These are phyloP conservation scores for Osedax frankpressi DNA, from an alignment of 2,888 invertebrate species.

Conservation along the genomic window DNA sequence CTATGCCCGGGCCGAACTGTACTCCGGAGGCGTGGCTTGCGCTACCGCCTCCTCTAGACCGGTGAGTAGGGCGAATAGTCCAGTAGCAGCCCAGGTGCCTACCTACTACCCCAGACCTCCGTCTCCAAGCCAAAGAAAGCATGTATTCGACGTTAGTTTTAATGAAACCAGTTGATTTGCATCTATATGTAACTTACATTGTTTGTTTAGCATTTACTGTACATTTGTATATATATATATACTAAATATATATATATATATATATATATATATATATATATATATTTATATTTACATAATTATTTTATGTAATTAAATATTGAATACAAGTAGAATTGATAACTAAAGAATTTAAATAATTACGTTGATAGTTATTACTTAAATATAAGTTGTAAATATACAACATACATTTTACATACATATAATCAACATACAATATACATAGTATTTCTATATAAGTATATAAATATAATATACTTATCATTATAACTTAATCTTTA, in stretches of 20 bases:
- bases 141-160: slow-evolving; percentile 4
- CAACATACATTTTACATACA: too few relatives aligned
- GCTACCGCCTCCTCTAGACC: not conserved
- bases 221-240: too few relatives aligned
- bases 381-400: too few relatives aligned
- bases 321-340: not conserved
- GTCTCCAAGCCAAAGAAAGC: slow-evolving; percentile 7
- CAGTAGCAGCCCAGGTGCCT: not conserved
- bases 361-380: not conserved
- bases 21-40: too few relatives aligned
- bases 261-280: too few relatives aligned
- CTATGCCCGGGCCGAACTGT: not conserved
- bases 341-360: not conserved
- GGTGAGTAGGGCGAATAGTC: not conserved
- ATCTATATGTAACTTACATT: not conserved
- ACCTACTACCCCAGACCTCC: slow-evolving; percentile 7
- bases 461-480: too few relatives aligned
- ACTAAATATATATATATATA: too few relatives aligned
- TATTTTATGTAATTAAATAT: not conserved
- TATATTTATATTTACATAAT: not conserved
- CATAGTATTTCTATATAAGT: not conserved
- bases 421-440: too few relatives aligned
- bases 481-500: too few relatives aligned
- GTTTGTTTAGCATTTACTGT: not conserved
- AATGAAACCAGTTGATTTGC: too few relatives aligned